These are phyloP conservation scores for Calcarius lapponicus DNA, from an alignment of 2,797 vertebrate genomes.

Conservation along the genomic window DNA sequence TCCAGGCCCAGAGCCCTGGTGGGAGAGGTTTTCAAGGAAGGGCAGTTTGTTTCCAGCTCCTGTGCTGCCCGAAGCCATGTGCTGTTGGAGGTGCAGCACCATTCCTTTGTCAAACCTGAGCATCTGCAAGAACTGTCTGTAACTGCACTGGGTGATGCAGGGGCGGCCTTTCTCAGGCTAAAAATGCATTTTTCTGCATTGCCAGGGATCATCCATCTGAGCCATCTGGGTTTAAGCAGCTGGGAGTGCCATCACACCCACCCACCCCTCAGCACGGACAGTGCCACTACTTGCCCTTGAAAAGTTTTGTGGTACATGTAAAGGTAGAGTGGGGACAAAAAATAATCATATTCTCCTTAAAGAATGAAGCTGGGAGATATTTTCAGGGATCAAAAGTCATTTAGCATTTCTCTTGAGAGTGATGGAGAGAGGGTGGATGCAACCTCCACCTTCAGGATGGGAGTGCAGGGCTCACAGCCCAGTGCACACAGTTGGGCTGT, in stretches of 20 bases:
- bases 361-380: neutral
- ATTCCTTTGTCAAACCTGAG: neutral
- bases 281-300: neutral
- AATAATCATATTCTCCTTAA: rapidly evolving
- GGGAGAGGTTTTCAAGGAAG: neutral
- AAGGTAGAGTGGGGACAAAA: neutral
- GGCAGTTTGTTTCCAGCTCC: neutral
- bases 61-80: neutral
- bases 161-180: rapidly evolving
- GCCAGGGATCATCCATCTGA: neutral
- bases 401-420: neutral
- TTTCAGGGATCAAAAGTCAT: neutral
- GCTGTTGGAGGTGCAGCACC: neutral
- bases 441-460: neutral
- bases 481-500: no score
- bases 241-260: no score
- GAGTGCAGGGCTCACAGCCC: neutral
- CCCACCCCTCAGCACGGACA: no score
- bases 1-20: neutral
- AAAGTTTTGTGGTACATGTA: neutral
- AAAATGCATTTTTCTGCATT: neutral
- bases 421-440: neutral
- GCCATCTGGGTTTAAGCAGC: neutral
- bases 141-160: neutral
- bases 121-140: neutral